These are phyloP conservation scores for Falco rusticolus DNA, from an alignment of 2,797 vertebrate genomes.

Conservation along the genomic window DNA sequence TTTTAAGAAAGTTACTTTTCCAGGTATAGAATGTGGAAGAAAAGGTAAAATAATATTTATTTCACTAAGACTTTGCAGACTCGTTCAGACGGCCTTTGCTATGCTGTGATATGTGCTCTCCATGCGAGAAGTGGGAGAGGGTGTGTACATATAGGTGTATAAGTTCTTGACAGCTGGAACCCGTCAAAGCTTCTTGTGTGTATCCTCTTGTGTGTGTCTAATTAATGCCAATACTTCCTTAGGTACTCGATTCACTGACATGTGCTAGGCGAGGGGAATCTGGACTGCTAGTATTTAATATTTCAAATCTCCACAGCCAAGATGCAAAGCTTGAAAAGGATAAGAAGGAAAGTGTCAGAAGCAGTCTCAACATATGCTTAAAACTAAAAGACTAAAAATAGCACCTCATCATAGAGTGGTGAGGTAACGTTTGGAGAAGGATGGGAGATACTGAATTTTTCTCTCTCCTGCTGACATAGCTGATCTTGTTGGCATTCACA, in stretches of 20 bases:
- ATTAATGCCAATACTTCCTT: not conserved
- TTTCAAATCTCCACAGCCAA: not conserved
- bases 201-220: not conserved
- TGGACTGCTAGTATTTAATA: not conserved
- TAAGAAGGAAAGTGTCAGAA: not conserved
- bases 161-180: not conserved
- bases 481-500: not conserved
- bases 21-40: not conserved
- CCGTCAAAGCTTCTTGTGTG: not conserved
- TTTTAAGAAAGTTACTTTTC: not conserved
- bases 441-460: not conserved
- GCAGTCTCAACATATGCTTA: not conserved
- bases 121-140: not conserved
- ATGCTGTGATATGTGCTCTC: not conserved
- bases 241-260: not conserved
- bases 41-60: not conserved
- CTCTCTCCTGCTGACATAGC: not conserved
- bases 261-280: not conserved
- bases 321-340: not conserved
- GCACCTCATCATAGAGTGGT: conserved; percentile 15
- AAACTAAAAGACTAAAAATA: conserved; percentile 36
- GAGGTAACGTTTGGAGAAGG: not conserved
- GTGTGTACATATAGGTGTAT: not conserved
- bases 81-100: not conserved
- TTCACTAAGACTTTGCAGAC: not conserved